These are phyloP conservation scores for Elmis aenea DNA, from an alignment of 2,888 invertebrate genomes.

Conservation along the genomic window DNA sequence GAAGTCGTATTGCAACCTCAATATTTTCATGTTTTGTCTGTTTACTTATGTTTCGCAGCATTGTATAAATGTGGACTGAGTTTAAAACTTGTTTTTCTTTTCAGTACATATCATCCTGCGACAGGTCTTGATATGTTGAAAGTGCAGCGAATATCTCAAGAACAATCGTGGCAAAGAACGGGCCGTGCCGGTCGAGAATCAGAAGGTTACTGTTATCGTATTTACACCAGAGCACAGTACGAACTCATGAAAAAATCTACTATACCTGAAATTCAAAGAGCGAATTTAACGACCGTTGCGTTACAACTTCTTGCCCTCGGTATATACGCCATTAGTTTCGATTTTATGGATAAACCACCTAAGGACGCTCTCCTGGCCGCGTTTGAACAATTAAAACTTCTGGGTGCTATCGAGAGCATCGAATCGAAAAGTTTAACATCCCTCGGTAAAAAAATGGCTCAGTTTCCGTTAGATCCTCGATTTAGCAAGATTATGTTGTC, in stretches of 20 bases:
- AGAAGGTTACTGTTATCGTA: constrained; percentile 80
- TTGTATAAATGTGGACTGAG: neutral
- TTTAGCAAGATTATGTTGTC: constrained; percentile 76
- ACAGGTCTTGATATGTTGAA: constrained; percentile 81
- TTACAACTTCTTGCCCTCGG: constrained; percentile 82
- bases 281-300: constrained; percentile 62
- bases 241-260: constrained; percentile 64
- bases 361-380: constrained; percentile 64
- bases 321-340: constrained; percentile 76
- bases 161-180: constrained; percentile 89
- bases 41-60: neutral
- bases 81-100: constrained; percentile 13
- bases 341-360: constrained; percentile 86
- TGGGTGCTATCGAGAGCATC: constrained; percentile 65
- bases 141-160: constrained; percentile 79
- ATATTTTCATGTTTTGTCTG: neutral
- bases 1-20: neutral
- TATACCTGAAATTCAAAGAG: constrained; percentile 81
- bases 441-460: constrained; percentile 78
- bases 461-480: constrained; percentile 88
- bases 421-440: constrained; percentile 64
- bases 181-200: constrained; percentile 89
- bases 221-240: constrained; percentile 77
- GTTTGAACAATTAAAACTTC: constrained; percentile 57
- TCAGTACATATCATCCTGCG: constrained; percentile 68